Evolutionary conservation across 2,888 invertebrate genomes (phyloP).

Genomic region (Junonia oenone): DNA sequence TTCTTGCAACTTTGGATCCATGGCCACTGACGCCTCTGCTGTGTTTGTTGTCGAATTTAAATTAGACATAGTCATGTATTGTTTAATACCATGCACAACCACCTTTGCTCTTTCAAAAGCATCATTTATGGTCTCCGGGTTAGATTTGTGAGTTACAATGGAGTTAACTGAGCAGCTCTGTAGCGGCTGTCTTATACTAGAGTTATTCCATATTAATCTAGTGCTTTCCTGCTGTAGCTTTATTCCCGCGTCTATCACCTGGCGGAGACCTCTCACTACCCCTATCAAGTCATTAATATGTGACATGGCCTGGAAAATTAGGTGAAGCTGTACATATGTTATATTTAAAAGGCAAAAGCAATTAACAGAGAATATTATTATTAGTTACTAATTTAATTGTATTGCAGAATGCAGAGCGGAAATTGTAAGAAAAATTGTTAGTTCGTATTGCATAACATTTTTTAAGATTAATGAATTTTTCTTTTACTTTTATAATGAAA

Average conservation of each 20-base stretch:
- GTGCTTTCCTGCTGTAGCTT: slow-evolving; percentile 82
- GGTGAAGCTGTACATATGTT: neutral
- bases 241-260: slow-evolving; percentile 82
- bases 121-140: slow-evolving; percentile 51
- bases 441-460: slow-evolving; percentile 10
- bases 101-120: slow-evolving; percentile 82
- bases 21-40: slow-evolving; percentile 40
- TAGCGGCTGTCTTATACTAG: slow-evolving; percentile 79
- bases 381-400: neutral
- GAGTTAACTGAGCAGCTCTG: slow-evolving; percentile 56
- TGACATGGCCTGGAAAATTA: slow-evolving; percentile 72
- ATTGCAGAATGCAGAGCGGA: neutral
- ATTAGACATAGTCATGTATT: slow-evolving; percentile 71
- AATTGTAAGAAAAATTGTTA: neutral
- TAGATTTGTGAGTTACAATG: slow-evolving; percentile 44
- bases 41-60: slow-evolving; percentile 46
- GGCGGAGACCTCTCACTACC: slow-evolving; percentile 84
- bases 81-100: slow-evolving; percentile 84
- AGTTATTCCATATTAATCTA: slow-evolving; percentile 83
- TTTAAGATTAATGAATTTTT: neutral
- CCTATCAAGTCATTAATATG: slow-evolving; percentile 82
- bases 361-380: neutral
- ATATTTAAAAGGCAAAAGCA: neutral
- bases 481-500: too few species aligned
- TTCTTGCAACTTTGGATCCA: slow-evolving; percentile 54